Evolutionary conservation across 2,113 vertebrate genomes (phyloP).

Genomic region (Patagioenas fasciata): DNA sequence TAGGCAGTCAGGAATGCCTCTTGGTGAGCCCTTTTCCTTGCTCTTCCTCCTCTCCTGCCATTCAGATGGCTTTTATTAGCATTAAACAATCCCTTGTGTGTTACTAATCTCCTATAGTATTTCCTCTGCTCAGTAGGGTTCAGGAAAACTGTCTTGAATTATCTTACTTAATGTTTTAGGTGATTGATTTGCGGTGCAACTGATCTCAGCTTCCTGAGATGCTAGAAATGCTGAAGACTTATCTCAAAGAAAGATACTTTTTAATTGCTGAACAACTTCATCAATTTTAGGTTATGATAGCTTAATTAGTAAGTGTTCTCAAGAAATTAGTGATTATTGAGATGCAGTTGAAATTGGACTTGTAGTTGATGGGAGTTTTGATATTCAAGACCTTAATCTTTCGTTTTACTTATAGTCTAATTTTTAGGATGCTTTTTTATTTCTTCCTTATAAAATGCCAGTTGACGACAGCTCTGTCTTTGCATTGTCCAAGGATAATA

Average conservation of each 20-base stretch:
- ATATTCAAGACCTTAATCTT: not conserved
- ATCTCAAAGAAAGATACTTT: not conserved
- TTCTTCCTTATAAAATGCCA: not conserved
- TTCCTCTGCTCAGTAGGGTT: not conserved
- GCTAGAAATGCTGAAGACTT: not conserved
- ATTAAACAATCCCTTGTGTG: not conserved
- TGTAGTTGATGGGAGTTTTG: not conserved
- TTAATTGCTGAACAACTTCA: not conserved
- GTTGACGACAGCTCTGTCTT: not conserved
- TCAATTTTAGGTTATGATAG: not conserved
- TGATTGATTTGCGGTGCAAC: not conserved
- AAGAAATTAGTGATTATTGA: not conserved
- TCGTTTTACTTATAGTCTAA: not conserved
- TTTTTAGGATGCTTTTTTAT: not conserved
- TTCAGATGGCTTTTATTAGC: not conserved
- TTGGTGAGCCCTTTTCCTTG: not conserved
- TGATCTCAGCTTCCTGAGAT: not conserved
- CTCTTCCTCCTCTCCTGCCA: not conserved
- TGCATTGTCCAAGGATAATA: not conserved
- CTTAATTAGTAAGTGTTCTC: not conserved
- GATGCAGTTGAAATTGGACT: not conserved
- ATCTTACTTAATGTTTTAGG: not conserved
- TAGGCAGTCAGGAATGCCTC: not conserved
- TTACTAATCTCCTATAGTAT: not conserved
- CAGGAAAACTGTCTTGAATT: not conserved